Conservation (phyloP, 2,888 invertebrate species). For the Nineta flava region DNA sequence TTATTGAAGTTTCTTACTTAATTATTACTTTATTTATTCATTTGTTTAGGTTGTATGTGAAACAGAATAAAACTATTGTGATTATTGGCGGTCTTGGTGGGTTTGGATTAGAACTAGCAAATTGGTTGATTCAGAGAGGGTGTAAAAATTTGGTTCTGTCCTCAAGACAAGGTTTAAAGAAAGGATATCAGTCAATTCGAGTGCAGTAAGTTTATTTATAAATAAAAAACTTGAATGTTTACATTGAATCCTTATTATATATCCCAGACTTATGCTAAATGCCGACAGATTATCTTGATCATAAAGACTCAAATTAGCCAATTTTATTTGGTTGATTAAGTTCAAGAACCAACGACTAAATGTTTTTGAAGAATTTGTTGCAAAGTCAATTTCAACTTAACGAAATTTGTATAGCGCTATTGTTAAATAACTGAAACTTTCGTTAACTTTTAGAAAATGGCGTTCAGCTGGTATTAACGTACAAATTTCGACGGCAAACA, state of each 20-base stretch:
- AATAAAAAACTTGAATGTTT: neutral
- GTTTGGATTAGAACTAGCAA: conserved; percentile 43
- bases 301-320: too few relatives aligned
- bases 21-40: neutral
- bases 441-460: conserved; percentile 38
- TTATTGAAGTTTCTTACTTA: neutral
- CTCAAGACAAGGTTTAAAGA: conserved; percentile 37
- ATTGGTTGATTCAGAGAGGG: conserved; percentile 42
- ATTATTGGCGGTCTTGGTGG: conserved; percentile 42
- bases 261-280: too few relatives aligned
- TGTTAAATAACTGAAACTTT: too few relatives aligned
- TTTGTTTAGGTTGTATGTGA: neutral
- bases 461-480: conserved; percentile 46
- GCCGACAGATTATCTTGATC: too few relatives aligned
- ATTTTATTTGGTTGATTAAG: too few relatives aligned
- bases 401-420: too few relatives aligned
- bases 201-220: conserved; percentile 5
- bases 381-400: too few relatives aligned
- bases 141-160: conserved; percentile 38
- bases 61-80: conserved; percentile 20
- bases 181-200: conserved; percentile 35
- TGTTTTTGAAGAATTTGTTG: too few relatives aligned
- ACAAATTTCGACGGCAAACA: conserved; percentile 47
- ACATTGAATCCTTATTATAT: too few relatives aligned
- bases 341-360: too few relatives aligned